Evolutionary conservation across 2,888 invertebrate genomes (phyloP).

Genomic region (Branchipolynoe longqiensis): DNA sequence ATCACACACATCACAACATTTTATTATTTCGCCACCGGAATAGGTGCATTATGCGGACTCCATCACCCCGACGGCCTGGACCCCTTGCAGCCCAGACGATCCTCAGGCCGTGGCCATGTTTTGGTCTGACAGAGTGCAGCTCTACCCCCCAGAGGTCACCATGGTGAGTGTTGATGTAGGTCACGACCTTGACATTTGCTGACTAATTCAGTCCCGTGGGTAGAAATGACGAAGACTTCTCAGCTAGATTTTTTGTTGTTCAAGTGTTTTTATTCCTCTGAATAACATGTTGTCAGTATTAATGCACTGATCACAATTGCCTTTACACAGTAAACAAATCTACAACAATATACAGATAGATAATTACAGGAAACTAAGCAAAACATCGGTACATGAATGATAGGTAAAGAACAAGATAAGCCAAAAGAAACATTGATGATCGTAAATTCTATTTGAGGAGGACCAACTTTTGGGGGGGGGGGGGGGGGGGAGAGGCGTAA

Average conservation of each 20-base stretch:
- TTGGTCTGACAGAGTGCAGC: not conserved
- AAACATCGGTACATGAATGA: no score
- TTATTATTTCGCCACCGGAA: not conserved
- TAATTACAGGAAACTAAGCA: no score
- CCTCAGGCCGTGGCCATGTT: not conserved
- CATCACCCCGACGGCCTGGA: not conserved
- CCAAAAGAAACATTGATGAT: no score
- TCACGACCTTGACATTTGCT: not conserved
- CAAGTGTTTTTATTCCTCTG: not conserved
- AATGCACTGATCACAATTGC: not conserved
- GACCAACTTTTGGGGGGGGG: no score
- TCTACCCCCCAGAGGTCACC: slow-evolving; percentile 21
- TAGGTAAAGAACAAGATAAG: no score
- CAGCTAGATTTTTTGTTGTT: not conserved
- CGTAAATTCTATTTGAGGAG: no score
- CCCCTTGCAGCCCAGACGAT: slow-evolving; percentile 9
- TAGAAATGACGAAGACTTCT: not conserved
- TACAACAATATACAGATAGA: no score
- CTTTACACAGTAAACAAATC: not conserved
- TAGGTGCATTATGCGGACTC: not conserved
- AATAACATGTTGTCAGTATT: not conserved
- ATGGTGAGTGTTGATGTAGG: not conserved
- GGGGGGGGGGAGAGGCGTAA: no score
- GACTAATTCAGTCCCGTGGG: not conserved
- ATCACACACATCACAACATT: no score